A percentile compares a stretch with the other conserved stretches of the same genome.
phyloP scores from a whole-genome alignment of 2,888 invertebrate genomes.

The Lasioglossum leucozonium region DNA sequence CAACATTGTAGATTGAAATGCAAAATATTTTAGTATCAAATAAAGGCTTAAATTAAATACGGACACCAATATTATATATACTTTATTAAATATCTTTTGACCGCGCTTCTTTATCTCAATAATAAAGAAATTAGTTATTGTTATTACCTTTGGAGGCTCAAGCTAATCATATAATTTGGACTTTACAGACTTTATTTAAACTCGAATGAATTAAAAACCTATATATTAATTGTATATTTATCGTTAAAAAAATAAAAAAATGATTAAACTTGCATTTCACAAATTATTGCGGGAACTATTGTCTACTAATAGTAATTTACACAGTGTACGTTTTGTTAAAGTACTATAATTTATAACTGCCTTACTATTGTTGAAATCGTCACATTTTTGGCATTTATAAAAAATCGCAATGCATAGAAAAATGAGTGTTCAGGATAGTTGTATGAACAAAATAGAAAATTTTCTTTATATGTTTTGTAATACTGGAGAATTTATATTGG shows the following conservation, averaged over 20 bases:
- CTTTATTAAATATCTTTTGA: not conserved
- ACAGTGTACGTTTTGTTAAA: not conserved
- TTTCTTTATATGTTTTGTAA: not conserved
- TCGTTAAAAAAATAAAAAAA: not conserved
- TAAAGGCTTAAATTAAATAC: not conserved
- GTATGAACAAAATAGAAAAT: not conserved
- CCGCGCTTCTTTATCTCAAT: not conserved
- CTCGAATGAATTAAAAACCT: not conserved
- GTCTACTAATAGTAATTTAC: not conserved
- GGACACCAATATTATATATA: not conserved
- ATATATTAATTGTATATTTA: not conserved
- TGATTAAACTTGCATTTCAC: not conserved
- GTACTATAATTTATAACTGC: not conserved
- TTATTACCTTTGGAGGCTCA: not conserved
- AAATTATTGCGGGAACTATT: not conserved
- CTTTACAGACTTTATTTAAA: not conserved
- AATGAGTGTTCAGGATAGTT: not conserved
- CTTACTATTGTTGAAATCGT: not conserved
- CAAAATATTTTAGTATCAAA: not conserved
- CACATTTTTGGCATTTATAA: not conserved
- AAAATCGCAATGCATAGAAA: not conserved
- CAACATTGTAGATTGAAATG: not conserved
- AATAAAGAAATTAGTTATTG: not conserved
- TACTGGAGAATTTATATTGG: too few relatives aligned
- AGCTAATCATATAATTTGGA: not conserved